Evolutionary conservation across 2,113 vertebrate species (phyloP), one percentile per base, ranked within the genome.

Genomic region (Caloenas nicobarica): DNA sequence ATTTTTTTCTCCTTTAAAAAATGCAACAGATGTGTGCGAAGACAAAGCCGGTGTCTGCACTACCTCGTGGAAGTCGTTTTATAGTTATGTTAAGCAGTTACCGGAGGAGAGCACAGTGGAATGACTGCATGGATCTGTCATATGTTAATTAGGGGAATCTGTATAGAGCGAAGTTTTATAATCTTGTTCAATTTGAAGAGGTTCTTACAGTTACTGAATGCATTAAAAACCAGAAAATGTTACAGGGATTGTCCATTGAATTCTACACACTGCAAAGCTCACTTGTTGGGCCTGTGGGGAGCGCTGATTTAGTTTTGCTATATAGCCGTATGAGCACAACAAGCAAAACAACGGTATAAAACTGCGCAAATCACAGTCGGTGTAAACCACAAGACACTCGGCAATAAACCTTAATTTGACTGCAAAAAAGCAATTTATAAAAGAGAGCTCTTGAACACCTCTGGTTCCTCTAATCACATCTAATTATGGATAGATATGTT

Each of bases 1-100:
- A 15, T 80, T 96, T 84, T 85, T 50, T 80, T 95, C 80, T 85
- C 38, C 68, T 85, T 88, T 90, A 93, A 94, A 96, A 94, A 95
- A 96, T 86, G 91, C 93, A 96, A 90, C 93, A 93, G 91, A 94
- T 94, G 88, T 56, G 82, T 3, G 15, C 0, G 3, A 86, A 94
- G 94, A 93, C 76, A 93, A 91, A 96, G 80, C 79, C 22, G 10
- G 71, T 78, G 91, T 68, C 88, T 51, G 71, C 33, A 5, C 51
- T 89, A 81, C 64, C 85, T 95, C 4, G 6, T 42, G 87, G 88
- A 95, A 71, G 51, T 3, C 2, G 18, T 33, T 95, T 86, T 71
- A 70, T 83, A 38, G 91, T 40, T 38, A 26, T 81, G 88, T 22
- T 77, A 18, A 91, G 79, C 91, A 81, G 88, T 31, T 93, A 74